phyloP scores from a whole-genome alignment of 2,888 invertebrate species.

The Eumerus sabulonum region DNA sequence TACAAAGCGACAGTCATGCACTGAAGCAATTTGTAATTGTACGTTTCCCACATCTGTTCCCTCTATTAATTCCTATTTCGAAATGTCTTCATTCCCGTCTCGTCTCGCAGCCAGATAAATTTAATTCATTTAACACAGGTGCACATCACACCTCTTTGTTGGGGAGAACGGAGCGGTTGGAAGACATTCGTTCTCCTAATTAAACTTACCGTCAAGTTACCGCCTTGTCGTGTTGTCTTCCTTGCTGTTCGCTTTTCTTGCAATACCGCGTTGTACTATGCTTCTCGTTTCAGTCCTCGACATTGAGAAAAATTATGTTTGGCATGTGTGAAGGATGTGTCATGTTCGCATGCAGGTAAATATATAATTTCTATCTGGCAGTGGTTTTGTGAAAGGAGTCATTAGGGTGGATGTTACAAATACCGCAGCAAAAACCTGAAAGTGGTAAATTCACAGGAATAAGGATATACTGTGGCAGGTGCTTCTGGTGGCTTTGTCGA shows the following conservation, averaged over 20 bases:
- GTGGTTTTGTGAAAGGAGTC: slow-evolving; percentile 41
- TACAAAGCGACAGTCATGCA: slow-evolving; percentile 34
- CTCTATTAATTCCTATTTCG: neutral
- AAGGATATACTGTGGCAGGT: slow-evolving; percentile 28
- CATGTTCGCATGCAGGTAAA: slow-evolving; percentile 41
- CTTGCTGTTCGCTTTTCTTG: neutral
- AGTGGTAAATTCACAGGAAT: slow-evolving; percentile 36
- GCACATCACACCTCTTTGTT: slow-evolving; percentile 16
- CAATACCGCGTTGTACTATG: too few species aligned
- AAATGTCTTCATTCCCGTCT: slow-evolving; percentile 15
- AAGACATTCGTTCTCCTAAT: slow-evolving; percentile 54
- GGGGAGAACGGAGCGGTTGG: slow-evolving; percentile 15
- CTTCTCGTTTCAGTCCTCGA: neutral
- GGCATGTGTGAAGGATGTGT: slow-evolving; percentile 44
- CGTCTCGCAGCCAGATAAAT: slow-evolving; percentile 26
- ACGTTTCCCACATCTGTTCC: slow-evolving; percentile 13
- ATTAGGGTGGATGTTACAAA: slow-evolving; percentile 40
- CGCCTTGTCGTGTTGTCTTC: neutral
- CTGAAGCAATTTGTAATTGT: slow-evolving; percentile 44
- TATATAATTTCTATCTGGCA: slow-evolving; percentile 46
- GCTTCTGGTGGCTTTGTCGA: neutral
- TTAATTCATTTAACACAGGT: slow-evolving; percentile 46
- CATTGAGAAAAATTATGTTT: slow-evolving; percentile 42
- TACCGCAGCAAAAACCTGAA: slow-evolving; percentile 35
- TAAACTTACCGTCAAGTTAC: slow-evolving; percentile 37